phyloP scores from a whole-genome alignment of 2,888 invertebrate genomes.

The Chorisops tibialis region DNA sequence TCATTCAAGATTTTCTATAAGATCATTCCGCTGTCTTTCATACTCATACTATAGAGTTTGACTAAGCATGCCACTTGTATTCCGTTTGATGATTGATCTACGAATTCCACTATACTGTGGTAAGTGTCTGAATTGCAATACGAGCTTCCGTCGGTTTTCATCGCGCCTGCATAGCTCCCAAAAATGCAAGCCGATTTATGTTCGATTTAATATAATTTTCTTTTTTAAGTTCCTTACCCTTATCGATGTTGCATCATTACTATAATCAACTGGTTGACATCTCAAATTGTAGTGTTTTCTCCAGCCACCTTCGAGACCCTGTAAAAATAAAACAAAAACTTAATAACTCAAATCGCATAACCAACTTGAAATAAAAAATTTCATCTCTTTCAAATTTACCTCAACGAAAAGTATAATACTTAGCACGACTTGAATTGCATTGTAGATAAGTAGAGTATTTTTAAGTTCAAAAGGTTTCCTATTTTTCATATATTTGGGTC shows the following conservation, averaged over 20 bases:
- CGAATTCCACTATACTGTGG: too few relatives aligned
- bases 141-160: too few relatives aligned
- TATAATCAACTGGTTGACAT: conserved; percentile 71
- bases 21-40: too few relatives aligned
- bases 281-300: conserved; percentile 61
- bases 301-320: conserved; percentile 60
- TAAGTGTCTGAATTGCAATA: too few relatives aligned
- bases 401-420: conserved; percentile 76
- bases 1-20: too few relatives aligned
- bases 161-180: too few relatives aligned
- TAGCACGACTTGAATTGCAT: conserved; percentile 80
- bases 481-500: conserved; percentile 84
- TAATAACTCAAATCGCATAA: background rate
- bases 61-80: too few relatives aligned
- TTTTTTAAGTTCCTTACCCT: conserved; percentile 54
- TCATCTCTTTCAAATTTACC: conserved; percentile 48
- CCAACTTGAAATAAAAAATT: background rate
- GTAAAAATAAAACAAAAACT: background rate
- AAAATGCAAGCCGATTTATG: too few relatives aligned
- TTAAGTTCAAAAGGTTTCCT: conserved; percentile 80
- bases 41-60: too few relatives aligned
- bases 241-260: conserved; percentile 59
- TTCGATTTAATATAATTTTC: too few relatives aligned
- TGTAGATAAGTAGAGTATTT: conserved; percentile 77
- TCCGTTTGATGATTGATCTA: too few relatives aligned